Conservation (phyloP, 2,797 vertebrate genomes). For the Fistularia commersonii region DNA sequence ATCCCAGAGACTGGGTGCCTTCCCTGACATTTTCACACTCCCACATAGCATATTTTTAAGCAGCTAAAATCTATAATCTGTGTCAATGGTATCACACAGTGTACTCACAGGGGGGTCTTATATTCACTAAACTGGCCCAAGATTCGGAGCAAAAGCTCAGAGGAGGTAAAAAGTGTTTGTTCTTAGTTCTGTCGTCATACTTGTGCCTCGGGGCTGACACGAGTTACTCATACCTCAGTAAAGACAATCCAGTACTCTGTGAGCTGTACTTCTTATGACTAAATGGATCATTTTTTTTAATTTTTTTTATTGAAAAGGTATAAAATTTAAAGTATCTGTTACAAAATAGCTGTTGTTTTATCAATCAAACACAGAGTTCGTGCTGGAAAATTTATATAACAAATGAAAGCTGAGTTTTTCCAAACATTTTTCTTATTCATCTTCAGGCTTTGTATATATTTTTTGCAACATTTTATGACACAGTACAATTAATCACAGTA, state of each 20-base stretch:
- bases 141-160: constrained; percentile 62
- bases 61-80: constrained; percentile 80
- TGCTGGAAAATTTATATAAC: no score
- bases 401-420: no score
- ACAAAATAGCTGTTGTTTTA: no score
- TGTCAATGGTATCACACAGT: constrained; percentile 78
- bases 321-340: constrained; percentile 4
- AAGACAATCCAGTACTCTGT: constrained; percentile 57
- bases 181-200: constrained; percentile 70
- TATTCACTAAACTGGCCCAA: constrained; percentile 59
- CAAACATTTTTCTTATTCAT: no score
- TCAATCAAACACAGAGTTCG: not conserved
- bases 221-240: constrained; percentile 59
- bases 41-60: constrained; percentile 77
- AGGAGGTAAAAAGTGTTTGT: constrained; percentile 71
- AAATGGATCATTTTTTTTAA: constrained; percentile 18
- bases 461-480: no score
- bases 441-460: no score
- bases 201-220: constrained; percentile 52
- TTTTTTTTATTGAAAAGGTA: constrained; percentile 46
- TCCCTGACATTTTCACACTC: constrained; percentile 77
- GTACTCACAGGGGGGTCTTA: constrained; percentile 56
- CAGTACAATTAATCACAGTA: no score
- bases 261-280: constrained; percentile 20
- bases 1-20: constrained; percentile 66